Conservation (phyloP, 2,797 vertebrate species). For the Glyptemys insculpta region DNA sequence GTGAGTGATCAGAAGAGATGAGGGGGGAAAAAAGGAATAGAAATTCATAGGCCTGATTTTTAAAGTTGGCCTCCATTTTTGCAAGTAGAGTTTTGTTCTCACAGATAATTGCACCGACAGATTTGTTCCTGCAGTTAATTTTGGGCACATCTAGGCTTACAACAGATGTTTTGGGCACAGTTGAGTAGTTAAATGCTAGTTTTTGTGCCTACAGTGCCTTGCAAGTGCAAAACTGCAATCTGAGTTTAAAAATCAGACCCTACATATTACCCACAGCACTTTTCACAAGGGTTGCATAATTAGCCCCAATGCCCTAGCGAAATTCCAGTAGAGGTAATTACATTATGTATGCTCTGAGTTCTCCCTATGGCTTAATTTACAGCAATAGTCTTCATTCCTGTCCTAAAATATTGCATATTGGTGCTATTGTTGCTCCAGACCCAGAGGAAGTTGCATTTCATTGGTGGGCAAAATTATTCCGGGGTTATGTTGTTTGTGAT, state of each 20-base stretch:
- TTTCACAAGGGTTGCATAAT: not conserved
- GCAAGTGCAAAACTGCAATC: slow-evolving; percentile 13
- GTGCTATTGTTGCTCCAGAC: fast-evolving
- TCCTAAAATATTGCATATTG: not conserved
- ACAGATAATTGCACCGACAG: not conserved
- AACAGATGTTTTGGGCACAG: not conserved
- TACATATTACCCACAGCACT: not conserved
- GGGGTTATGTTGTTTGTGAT: fast-evolving
- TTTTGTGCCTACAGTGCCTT: not conserved
- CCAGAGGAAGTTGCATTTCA: not conserved
- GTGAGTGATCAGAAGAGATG: not conserved
- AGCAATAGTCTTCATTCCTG: not conserved
- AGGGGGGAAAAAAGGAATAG: not conserved
- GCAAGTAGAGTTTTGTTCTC: not conserved
- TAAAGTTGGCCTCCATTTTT: not conserved
- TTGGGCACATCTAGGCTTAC: not conserved
- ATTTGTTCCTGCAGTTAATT: not conserved
- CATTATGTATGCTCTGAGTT: not conserved
- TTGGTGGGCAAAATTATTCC: not conserved
- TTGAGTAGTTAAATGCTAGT: not conserved
- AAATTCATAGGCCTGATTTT: not conserved
- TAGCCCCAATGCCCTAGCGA: not conserved
- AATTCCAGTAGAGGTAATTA: slow-evolving; percentile 10
- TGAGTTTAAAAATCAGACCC: not conserved
- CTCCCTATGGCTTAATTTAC: not conserved